A percentile compares a stretch with the other conserved stretches of the same genome.
These are phyloP conservation scores for Leptopilina boulardi DNA, from an alignment of 1,140 invertebrate genomes.

Conservation along the genomic window DNA sequence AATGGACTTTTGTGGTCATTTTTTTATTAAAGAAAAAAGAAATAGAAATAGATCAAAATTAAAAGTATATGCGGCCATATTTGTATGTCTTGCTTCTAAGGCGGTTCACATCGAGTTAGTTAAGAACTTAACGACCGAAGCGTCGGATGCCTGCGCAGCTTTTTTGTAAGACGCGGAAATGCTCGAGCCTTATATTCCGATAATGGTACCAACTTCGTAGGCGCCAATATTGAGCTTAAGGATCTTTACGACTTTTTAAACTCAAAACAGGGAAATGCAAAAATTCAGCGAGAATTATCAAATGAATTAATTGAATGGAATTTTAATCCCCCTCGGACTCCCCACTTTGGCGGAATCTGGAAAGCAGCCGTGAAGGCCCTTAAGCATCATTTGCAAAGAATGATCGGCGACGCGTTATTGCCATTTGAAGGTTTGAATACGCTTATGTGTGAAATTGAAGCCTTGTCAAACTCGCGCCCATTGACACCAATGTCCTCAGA, in stretches of 20 bases:
- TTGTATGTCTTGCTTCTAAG: background rate
- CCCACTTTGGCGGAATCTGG: slow-evolving; percentile 45
- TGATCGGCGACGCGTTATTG: background rate
- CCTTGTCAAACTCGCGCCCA: background rate
- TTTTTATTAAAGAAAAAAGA: background rate
- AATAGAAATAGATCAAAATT: background rate
- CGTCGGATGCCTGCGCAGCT: background rate
- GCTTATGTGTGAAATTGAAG: background rate
- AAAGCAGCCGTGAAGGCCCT: slow-evolving; percentile 31
- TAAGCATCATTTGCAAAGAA: background rate
- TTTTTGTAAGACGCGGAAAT: slow-evolving; percentile 38
- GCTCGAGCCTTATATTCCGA: slow-evolving; percentile 50
- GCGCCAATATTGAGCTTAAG: slow-evolving; percentile 35
- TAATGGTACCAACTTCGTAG: too few relatives aligned
- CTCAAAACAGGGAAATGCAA: background rate
- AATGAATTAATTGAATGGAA: slow-evolving; percentile 36
- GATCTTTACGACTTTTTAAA: background rate
- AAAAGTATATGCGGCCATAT: background rate
- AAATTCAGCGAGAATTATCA: background rate
- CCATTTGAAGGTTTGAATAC: background rate
- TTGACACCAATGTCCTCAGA: background rate
- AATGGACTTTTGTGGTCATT: background rate
- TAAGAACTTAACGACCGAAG: background rate
- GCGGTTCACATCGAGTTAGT: background rate
- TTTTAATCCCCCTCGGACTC: slow-evolving; percentile 41